These are phyloP conservation scores for Meandrusa payeni DNA, from an alignment of 2,888 invertebrate species.

Conservation along the genomic window DNA sequence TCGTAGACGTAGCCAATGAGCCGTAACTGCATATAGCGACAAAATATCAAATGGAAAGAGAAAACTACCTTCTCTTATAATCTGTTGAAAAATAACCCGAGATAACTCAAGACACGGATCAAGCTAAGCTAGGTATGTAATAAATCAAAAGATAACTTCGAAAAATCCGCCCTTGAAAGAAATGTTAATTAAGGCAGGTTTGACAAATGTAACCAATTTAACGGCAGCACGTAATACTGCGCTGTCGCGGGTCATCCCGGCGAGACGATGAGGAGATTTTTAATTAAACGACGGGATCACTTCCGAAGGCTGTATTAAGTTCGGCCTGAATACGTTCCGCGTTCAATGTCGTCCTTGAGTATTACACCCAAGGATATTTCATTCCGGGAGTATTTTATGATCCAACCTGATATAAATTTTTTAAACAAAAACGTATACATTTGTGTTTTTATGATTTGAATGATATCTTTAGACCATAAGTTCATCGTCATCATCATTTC, in stretches of 20 bases:
- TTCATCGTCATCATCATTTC: too few species aligned
- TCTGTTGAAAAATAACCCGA: neutral
- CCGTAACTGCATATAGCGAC: too few species aligned
- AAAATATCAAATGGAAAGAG: neutral
- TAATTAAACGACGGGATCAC: constrained; percentile 19
- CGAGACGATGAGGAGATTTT: constrained; percentile 16
- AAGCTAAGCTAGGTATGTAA: constrained; percentile 7
- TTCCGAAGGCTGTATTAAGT: constrained; percentile 5
- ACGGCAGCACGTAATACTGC: constrained; percentile 7
- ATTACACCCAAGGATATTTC: too few species aligned
- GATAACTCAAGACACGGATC: constrained; percentile 12
- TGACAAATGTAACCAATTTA: constrained; percentile 23
- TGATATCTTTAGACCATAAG: too few species aligned
- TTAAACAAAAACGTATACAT: too few species aligned
- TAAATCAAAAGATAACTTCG: constrained; percentile 23
- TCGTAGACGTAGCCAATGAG: too few species aligned
- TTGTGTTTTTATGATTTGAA: too few species aligned
- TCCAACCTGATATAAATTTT: too few species aligned
- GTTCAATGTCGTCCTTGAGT: constrained; percentile 3
- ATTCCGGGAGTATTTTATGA: too few species aligned
- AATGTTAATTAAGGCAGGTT: constrained; percentile 23
- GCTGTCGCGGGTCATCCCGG: constrained; percentile 7
- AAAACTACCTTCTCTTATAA: neutral
- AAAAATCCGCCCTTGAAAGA: constrained; percentile 12
- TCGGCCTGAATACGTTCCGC: constrained; percentile 4